Percentiles rank a stretch among this genome's conserved stretches.
Evolutionary conservation across 2,113 vertebrate species (phyloP).

Genomic region (Sinosuthora webbiana): DNA sequence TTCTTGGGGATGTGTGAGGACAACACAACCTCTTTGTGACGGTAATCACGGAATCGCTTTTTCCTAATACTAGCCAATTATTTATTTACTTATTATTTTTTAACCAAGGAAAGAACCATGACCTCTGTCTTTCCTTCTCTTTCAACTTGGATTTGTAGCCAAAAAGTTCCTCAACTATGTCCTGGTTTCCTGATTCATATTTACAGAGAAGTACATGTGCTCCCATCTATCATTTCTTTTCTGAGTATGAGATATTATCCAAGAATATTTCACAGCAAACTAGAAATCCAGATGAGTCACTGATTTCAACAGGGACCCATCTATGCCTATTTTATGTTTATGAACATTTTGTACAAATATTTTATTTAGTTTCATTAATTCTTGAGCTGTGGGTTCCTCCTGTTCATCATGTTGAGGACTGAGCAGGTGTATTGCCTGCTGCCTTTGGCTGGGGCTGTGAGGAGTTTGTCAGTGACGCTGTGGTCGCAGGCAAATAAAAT

Average conservation of each 20-base stretch:
- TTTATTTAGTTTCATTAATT: neutral
- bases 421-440: neutral
- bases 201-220: neutral
- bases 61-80: neutral
- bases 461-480: neutral
- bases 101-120: neutral
- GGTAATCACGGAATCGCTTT: neutral
- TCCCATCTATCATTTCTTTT: neutral
- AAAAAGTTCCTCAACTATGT: slow-evolving; percentile 2
- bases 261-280: neutral
- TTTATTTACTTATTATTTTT: neutral
- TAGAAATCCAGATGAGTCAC: slow-evolving; percentile 3
- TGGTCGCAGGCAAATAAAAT: neutral
- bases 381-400: neutral
- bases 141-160: neutral
- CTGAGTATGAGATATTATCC: neutral
- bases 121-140: neutral
- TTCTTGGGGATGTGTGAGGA: neutral
- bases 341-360: neutral
- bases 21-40: accelerated
- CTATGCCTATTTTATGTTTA: neutral
- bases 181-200: neutral
- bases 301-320: neutral
- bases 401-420: neutral
- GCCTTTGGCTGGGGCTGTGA: neutral